These are phyloP conservation scores for Mormyrus iriodes DNA, from an alignment of 2,113 vertebrate genomes.

Conservation along the genomic window DNA sequence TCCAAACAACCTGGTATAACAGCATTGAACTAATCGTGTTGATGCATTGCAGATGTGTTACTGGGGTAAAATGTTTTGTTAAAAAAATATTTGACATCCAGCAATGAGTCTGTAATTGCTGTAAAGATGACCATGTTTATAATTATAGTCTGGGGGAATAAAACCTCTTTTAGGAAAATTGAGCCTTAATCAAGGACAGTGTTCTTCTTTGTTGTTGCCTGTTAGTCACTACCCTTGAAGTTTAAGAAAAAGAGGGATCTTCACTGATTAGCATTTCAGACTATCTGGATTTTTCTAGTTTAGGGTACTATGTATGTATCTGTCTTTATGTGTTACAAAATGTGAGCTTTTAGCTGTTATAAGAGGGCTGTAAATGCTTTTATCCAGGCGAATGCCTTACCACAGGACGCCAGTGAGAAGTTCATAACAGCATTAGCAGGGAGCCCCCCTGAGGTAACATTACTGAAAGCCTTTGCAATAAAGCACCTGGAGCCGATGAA, in stretches of 20 bases:
- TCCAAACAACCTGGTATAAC: not conserved
- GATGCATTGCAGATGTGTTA: constrained; percentile 5
- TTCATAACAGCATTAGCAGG: not conserved
- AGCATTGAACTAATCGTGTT: not conserved
- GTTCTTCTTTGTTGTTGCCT: not conserved
- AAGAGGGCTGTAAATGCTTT: not conserved
- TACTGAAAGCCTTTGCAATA: not conserved
- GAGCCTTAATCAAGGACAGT: not conserved
- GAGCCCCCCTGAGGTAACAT: not conserved
- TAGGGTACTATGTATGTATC: not conserved
- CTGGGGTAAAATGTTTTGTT: not conserved
- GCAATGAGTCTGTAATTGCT: not conserved
- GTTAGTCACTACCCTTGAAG: not conserved
- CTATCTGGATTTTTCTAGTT: not conserved
- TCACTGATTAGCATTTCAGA: not conserved
- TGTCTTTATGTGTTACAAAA: not conserved
- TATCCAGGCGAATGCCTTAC: too few relatives aligned
- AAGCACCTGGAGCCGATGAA: not conserved
- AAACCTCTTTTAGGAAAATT: not conserved
- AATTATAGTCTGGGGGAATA: not conserved
- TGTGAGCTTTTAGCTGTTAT: not conserved
- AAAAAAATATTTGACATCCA: not conserved
- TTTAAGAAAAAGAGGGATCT: not conserved
- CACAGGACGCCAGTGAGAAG: not conserved
- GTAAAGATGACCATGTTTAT: not conserved